Conservation (phyloP, 1,140 invertebrate genomes). For the Pseudomyrmex flavicornis region DNA sequence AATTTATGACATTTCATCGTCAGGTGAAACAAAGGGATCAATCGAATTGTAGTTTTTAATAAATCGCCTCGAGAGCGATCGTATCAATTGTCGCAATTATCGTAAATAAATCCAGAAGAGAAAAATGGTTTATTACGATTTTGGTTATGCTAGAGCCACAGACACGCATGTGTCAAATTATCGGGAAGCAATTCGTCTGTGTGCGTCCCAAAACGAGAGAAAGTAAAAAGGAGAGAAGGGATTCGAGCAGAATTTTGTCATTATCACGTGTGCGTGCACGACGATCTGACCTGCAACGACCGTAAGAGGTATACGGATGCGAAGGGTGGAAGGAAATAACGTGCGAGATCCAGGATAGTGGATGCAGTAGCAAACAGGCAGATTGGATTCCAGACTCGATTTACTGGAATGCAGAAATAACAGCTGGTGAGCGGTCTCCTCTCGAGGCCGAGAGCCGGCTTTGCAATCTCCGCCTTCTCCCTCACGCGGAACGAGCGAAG, state of each 20-base stretch:
- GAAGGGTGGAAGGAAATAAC: constrained; percentile 61
- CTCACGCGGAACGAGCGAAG: constrained; percentile 6
- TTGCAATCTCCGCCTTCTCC: constrained; percentile 69
- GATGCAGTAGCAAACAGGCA: constrained; percentile 78
- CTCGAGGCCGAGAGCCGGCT: constrained; percentile 72
- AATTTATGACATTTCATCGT: constrained; percentile 21
- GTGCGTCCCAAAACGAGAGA: constrained; percentile 20
- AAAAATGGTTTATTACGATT: constrained; percentile 36
- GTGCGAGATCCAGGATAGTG: constrained; percentile 60
- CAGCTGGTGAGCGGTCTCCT: constrained; percentile 75
- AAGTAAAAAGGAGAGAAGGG: neutral
- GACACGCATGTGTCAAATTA: constrained; percentile 60
- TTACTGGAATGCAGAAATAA: constrained; percentile 80
- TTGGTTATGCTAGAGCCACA: constrained; percentile 16
- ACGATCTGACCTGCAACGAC: constrained; percentile 30
- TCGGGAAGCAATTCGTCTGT: constrained; percentile 47
- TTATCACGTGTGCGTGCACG: neutral
- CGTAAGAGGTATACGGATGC: constrained; percentile 45
- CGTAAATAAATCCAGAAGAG: constrained; percentile 10
- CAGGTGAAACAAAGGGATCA: neutral
- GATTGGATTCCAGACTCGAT: constrained; percentile 81
- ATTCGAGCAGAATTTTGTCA: neutral
- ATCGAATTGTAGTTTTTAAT: neutral
- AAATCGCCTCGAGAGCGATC: neutral
- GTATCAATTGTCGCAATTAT: neutral